Evolutionary conservation across 2,113 vertebrate species (phyloP), one percentile per base, ranked within the genome.

Genomic region (Sterrhoptilus dennistouni): DNA sequence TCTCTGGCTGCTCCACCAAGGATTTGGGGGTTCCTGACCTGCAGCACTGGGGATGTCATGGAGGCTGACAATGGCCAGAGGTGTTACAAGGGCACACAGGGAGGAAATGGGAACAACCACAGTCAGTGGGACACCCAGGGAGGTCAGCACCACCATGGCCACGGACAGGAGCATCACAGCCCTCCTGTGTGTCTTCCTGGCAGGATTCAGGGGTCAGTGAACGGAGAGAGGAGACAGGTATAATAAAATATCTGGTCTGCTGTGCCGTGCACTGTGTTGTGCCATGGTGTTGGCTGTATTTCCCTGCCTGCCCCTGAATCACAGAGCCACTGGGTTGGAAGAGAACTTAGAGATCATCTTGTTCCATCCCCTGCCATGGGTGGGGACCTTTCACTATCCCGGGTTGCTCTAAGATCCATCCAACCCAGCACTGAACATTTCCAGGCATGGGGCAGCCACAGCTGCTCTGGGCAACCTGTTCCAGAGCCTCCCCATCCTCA

Each of bases 11-110:
- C 35, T 50, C 13, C 66, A 54, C 24, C 17, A 12, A 42, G 35
- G 24, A 5, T 23, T 15, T 40, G 42, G 14, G 16, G 2, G 10
- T 10, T 45, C 53, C 69, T 57, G 52, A 31, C 28, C 31, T 44
- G 42, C 59, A 74, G 65, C 69, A 63, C 5, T 25, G 47, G 29
- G 9, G 21, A 7, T 24, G 21, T 14, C 14, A 19, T 9, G 8
- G 44, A 14, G 40, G 45, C 22, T 60, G 59, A 11, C 0, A 0
- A 21, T 16, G 42, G 49, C 49, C 44, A 42, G 14, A 1, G 5
- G 18, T 4, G 65, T 21, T 21, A 21, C 29, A 29, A 21, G 22
- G 83, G 38, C 11, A 36, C 4, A 0, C 11, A 7, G 21, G 9
- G 31, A 19, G 40, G 13, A 29, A 3, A 21, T 10, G 50, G 64